phyloP scores from a whole-genome alignment of 2,113 vertebrate genomes.

The Isichthys henryi region DNA sequence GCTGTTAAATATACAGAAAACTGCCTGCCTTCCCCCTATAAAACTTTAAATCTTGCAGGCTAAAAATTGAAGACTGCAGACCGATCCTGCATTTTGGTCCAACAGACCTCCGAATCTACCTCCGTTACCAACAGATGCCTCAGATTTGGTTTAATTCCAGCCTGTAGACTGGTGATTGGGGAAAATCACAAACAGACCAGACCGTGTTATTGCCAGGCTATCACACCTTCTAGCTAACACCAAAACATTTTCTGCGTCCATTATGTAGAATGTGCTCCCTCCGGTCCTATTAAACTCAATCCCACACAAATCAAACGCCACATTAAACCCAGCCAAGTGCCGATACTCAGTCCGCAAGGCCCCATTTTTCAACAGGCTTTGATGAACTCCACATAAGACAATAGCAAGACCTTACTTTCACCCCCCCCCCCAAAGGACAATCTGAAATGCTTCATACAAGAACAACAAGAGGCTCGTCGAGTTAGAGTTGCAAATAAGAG shows the following conservation, averaged over 20 bases:
- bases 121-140: not conserved
- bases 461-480: not conserved
- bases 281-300: not conserved
- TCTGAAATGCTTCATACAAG: not conserved
- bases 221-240: not conserved
- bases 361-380: not conserved
- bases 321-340: not conserved
- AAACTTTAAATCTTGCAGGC: not conserved
- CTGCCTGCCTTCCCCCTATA: not conserved
- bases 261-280: not conserved
- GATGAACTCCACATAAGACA: not conserved
- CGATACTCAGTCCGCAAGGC: not conserved
- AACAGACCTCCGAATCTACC: not conserved
- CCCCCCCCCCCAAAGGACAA: not conserved
- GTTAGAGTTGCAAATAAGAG: not conserved
- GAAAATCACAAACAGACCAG: not conserved
- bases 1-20: not conserved
- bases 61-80: not conserved
- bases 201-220: not conserved
- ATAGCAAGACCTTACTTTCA: not conserved
- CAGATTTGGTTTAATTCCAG: not conserved
- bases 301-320: not conserved
- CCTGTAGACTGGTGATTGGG: not conserved
- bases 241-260: not conserved
- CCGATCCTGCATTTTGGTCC: not conserved